Evolutionary conservation across 2,888 invertebrate species (phyloP).

Genomic region (Pristionchus arcanus): DNA sequence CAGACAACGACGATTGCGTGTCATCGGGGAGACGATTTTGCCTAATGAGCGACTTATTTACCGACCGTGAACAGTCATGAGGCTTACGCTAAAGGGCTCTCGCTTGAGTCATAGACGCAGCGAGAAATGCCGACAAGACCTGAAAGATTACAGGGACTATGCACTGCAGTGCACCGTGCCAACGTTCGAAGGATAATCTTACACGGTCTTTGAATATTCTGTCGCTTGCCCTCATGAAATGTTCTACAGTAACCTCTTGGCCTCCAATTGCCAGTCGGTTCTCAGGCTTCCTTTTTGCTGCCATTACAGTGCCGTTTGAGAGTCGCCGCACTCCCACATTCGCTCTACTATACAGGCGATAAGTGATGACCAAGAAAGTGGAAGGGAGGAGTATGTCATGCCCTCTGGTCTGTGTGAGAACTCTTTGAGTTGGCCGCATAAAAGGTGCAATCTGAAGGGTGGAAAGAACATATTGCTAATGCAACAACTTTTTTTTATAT

Average conservation of each 20-base stretch:
- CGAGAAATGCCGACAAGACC: not conserved
- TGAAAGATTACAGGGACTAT: constrained; percentile 1
- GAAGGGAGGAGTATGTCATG: not conserved
- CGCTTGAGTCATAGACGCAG: not conserved
- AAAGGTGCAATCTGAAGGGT: not conserved
- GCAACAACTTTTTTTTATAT: not conserved
- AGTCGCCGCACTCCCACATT: constrained; percentile 20
- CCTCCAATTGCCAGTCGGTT: constrained; percentile 33
- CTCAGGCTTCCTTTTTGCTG: not conserved
- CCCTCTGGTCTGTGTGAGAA: not conserved
- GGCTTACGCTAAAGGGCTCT: not conserved
- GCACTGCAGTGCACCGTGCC: not conserved
- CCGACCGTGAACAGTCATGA: not conserved
- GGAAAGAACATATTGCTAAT: not conserved
- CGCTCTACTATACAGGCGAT: not conserved
- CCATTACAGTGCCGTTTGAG: not conserved
- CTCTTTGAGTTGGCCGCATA: not conserved
- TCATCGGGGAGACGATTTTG: not conserved
- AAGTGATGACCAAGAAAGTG: not conserved
- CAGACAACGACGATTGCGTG: not conserved
- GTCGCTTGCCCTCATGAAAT: not conserved
- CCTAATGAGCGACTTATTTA: not conserved
- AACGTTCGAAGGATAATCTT: not conserved
- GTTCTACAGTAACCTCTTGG: not conserved
- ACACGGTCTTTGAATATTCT: not conserved